These are phyloP conservation scores for Indri indri DNA, from an alignment of 2,113 vertebrate species.

Conservation along the genomic window DNA sequence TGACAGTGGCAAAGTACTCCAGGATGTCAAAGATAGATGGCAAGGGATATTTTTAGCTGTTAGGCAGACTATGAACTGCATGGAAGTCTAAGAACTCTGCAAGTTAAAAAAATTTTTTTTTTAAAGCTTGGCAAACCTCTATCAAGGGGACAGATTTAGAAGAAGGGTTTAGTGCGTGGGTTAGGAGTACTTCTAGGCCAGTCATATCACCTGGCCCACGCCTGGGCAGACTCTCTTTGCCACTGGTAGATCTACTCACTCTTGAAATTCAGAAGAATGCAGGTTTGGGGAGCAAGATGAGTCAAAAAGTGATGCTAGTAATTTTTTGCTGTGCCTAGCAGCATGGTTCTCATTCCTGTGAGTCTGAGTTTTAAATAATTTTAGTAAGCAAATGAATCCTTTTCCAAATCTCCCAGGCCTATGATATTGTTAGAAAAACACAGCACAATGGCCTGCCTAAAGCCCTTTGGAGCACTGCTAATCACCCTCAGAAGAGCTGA, in stretches of 20 bases:
- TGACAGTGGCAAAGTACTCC: slow-evolving; percentile 39
- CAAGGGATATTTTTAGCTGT: slow-evolving; percentile 62
- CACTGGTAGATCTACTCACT: not conserved
- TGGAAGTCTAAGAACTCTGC: not conserved
- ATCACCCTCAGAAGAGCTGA: not conserved
- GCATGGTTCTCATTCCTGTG: slow-evolving; percentile 7
- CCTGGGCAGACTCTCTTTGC: not conserved
- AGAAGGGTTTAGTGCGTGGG: not conserved
- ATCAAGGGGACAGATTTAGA: not conserved
- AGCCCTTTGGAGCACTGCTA: not conserved
- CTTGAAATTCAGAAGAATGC: not conserved
- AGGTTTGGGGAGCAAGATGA: not conserved
- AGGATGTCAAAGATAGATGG: slow-evolving; percentile 56
- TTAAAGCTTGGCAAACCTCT: not conserved
- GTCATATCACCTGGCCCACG: not conserved
- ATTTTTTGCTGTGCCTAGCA: not conserved
- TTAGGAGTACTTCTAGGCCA: not conserved
- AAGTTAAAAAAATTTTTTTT: not conserved
- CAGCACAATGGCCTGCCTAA: not conserved
- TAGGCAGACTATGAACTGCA: slow-evolving; percentile 52
- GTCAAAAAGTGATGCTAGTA: not conserved
- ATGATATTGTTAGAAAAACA: not conserved
- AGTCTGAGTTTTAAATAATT: slow-evolving; percentile 49
- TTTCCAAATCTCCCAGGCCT: slow-evolving; percentile 19
- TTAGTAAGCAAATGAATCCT: slow-evolving; percentile 40